These are phyloP conservation scores for Fukomys damarensis DNA, from an alignment of 2,113 vertebrate genomes.

Conservation along the genomic window DNA sequence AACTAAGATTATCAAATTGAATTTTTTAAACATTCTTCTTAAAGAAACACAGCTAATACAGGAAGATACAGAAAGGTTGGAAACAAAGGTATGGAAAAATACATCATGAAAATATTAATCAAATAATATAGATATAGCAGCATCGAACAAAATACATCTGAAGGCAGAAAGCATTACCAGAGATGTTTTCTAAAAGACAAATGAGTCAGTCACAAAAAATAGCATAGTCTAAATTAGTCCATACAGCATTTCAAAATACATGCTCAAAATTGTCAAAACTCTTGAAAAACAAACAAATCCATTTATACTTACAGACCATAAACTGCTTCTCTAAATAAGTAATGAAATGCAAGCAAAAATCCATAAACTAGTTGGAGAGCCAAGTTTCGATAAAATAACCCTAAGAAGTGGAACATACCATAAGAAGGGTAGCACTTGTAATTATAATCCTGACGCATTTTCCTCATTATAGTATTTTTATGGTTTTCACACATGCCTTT, in stretches of 20 bases:
- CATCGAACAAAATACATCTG: not conserved
- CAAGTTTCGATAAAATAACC: not conserved
- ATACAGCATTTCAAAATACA: not conserved
- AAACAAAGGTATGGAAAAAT: not conserved
- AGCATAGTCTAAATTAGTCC: not conserved
- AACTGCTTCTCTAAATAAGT: not conserved
- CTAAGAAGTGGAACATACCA: not conserved
- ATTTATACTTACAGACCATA: not conserved
- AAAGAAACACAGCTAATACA: not conserved
- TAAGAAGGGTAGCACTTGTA: not conserved
- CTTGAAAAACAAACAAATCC: not conserved
- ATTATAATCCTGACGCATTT: not conserved
- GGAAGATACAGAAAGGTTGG: not conserved
- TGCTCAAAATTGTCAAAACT: not conserved
- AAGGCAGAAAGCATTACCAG: not conserved
- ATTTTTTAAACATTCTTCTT: not conserved
- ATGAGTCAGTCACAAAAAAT: constrained; percentile 9
- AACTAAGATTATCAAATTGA: not conserved
- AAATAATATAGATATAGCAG: not conserved
- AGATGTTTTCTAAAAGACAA: not conserved
- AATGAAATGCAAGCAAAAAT: not conserved
- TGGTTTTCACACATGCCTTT: not conserved
- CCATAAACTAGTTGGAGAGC: not conserved
- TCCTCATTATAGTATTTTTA: not conserved
- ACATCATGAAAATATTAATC: not conserved